Evolutionary conservation across 2,888 invertebrate genomes (phyloP).

Genomic region (Rhingia rostrata): DNA sequence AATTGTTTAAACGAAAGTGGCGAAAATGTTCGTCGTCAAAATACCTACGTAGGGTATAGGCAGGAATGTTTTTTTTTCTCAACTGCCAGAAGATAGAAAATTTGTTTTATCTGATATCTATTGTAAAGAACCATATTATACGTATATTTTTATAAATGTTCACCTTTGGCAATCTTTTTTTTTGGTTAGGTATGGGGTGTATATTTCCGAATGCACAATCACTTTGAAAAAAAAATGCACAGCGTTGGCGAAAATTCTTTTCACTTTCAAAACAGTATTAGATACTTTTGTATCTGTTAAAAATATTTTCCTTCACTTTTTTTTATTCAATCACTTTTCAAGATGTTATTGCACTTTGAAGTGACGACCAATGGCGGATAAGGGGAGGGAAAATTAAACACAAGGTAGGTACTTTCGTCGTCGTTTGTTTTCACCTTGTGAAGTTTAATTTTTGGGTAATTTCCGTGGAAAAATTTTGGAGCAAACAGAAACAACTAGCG

Average conservation of each 20-base stretch:
- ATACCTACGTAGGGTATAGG: conserved; percentile 31
- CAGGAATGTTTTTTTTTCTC: conserved; percentile 15
- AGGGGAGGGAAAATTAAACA: neutral
- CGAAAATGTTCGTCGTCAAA: conserved; percentile 29
- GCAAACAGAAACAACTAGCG: conserved; percentile 36
- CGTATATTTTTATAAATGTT: conserved; percentile 28
- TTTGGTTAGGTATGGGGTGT: neutral
- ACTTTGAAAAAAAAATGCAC: conserved; percentile 50
- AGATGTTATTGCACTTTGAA: conserved; percentile 52
- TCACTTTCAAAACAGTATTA: conserved; percentile 18
- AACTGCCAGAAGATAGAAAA: neutral
- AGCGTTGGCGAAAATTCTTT: conserved; percentile 59
- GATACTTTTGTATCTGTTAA: conserved; percentile 34
- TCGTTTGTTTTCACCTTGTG: conserved; percentile 49
- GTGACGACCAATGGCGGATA: neutral
- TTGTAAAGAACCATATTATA: neutral
- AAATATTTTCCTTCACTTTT: conserved; percentile 29
- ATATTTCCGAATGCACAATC: conserved; percentile 41
- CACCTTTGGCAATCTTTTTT: conserved; percentile 31
- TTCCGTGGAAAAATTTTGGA: conserved; percentile 23
- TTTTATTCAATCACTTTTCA: neutral
- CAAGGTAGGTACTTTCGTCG: neutral
- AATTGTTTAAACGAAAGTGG: conserved; percentile 40
- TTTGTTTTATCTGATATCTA: conserved; percentile 7
- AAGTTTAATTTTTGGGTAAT: conserved; percentile 23